Evolutionary conservation across 2,888 invertebrate species (phyloP).

Genomic region (Ochropacha duplaris): DNA sequence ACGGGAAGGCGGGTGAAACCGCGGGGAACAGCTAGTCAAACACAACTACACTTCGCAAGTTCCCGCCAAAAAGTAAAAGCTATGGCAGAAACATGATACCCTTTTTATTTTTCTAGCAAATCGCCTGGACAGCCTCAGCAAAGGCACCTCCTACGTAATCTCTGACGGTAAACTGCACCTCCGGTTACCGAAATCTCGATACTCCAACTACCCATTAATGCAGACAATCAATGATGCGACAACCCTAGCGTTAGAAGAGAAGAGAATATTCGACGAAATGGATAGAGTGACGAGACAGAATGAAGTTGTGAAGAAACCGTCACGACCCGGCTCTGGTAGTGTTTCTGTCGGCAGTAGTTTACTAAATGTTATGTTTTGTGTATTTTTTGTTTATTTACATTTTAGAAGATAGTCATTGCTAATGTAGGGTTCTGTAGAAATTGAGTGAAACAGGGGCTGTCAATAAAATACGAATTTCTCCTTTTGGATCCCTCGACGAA

Average conservation of each 20-base stretch:
- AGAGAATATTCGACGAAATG: constrained; percentile 75
- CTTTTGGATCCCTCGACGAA: no score
- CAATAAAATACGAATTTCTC: no score
- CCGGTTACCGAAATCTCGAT: constrained; percentile 53
- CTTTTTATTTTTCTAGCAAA: constrained; percentile 37
- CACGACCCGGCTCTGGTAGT: neutral
- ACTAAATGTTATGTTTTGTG: constrained; percentile 4
- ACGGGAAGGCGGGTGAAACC: no score
- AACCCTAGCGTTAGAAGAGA: constrained; percentile 78
- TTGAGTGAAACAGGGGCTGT: no score
- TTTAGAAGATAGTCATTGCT: neutral
- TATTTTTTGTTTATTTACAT: neutral
- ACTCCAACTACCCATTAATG: constrained; percentile 87
- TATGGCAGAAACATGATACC: no score
- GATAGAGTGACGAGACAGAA: constrained; percentile 66
- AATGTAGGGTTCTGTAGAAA: neutral
- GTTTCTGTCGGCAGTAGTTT: neutral
- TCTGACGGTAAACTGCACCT: constrained; percentile 56
- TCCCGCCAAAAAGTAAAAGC: no score
- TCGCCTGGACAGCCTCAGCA: constrained; percentile 37
- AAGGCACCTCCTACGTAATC: constrained; percentile 56
- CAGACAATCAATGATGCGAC: constrained; percentile 88
- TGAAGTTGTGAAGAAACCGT: constrained; percentile 41
- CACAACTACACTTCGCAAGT: no score
- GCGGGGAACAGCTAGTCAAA: no score